Evolutionary conservation across 2,113 vertebrate genomes (phyloP), one percentile per base, ranked within the genome.

Genomic region (Brachypodius melanocephalos): DNA sequence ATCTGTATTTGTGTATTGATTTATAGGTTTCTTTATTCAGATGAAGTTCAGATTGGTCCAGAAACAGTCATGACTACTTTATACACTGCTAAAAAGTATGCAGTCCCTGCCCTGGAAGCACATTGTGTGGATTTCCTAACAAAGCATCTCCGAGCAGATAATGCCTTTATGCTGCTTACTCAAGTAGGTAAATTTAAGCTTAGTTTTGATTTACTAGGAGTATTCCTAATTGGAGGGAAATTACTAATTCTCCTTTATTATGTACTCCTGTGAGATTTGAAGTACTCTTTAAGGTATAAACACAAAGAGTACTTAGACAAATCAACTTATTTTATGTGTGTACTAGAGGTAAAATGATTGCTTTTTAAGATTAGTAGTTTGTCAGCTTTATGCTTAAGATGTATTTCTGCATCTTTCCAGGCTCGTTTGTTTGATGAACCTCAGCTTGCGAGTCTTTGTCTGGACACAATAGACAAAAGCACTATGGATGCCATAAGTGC

Each of bases 11-110:
- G 10, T 94, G 14, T 63, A 46, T 97, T 96, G 68, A 69, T 97
- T 97, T 95, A 52, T 78, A 99, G 99, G 97, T 99, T 99, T 97
- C 98, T 99, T 26, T 99, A 99, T 97, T 99, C 99, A 67, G 99
- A 99, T 75, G 99, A 99, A 97, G 98, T 99, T 95, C 98, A 99
- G 2, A 99, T 99, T 57, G 98, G 99, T 72, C 99, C 99, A 12
- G 99, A 99, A 97, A 99, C 99, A 51, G 99, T 99, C 88, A 99
- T 99, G 99, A 99, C 99, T 34, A 99, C 99, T 85, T 98, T 99
- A 49, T 99, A 99, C 38, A 99, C 98, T 12, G 99, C 99, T 10
- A 99, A 99, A 97, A 99, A 99, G 83, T 99, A 99, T 21, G 99
- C 99, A 19, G 99, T 99, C 29, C 99, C 98, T 32, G 99, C 99